Base-by-base conservation (phyloP, 64 coral and sea anemone genomes). In the Catalaphyllia jardinei region DNA sequence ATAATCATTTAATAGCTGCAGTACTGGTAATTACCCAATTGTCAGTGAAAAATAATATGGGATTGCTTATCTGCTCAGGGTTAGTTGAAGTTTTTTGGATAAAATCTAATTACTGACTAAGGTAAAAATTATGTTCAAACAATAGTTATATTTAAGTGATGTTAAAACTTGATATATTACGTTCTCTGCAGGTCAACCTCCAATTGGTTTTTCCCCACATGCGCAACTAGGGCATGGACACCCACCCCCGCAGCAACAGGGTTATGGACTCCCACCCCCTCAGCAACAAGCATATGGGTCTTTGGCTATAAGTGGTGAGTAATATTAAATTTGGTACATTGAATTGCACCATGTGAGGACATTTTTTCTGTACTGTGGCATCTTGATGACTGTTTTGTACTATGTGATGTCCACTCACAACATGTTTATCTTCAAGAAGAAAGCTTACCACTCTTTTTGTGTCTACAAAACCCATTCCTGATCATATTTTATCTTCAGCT, bases 201-300 rank as follows among this genome's bases (percentile, higher is more conserved):
- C 79, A 51, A 73, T 94, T 51, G 93, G 80, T 8, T 80, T 61
- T 80, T 55, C 52, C 16, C 78, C 78, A 33, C 7, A 46, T 46
- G 42, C 42, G 6, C 78, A 80, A 31, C 79, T 59, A 52, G 67
- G 78, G 0, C 83, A 93, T 75, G 79, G 46, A 25, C 2, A 69
- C 31, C 92, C 87, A 51, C 83, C 64, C 3, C 42, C 60, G 17
- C 86, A 82, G 25, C 75, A 73, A 71, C 87, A 73, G 51, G 49
- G 79, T 1, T 84, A 83, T 67, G 71, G 87, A 27, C 67, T 72
- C 25, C 80, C 83, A 38, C 71, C 92, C 8, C 71, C 79, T 28
- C 92, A 94, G 60, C 92, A 86, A 72, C 54, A 35, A 52, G 88
- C 87, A 13, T 79, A 93, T 73, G 86, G 71, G 29, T 38, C 74